Conservation (phyloP, 2,888 invertebrate genomes). For the Chorisops tibialis region DNA sequence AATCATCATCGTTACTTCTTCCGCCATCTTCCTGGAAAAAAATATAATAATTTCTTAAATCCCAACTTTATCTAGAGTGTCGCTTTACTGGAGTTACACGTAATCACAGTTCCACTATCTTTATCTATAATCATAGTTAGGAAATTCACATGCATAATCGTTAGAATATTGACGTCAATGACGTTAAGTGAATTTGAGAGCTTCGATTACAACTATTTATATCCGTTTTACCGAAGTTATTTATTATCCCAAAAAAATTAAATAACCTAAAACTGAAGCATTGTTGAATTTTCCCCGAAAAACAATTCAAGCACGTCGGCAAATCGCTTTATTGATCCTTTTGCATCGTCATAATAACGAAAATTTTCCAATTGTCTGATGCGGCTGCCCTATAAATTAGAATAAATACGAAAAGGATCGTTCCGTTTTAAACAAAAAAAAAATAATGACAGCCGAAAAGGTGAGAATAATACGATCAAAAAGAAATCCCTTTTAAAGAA, state of each 20-base stretch:
- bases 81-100: too few relatives aligned
- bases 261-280: not conserved
- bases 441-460: constrained; percentile 7
- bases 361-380: not conserved
- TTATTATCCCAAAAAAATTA: not conserved
- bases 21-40: too few relatives aligned
- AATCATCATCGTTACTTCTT: too few relatives aligned
- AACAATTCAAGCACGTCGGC: not conserved
- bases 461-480: constrained; percentile 17
- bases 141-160: too few relatives aligned
- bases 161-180: too few relatives aligned
- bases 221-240: too few relatives aligned
- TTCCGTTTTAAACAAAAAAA: not conserved
- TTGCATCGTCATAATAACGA: constrained; percentile 1
- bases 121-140: too few relatives aligned
- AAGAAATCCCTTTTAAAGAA: not conserved
- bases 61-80: too few relatives aligned
- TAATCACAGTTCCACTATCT: too few relatives aligned
- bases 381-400: not conserved
- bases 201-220: too few relatives aligned
- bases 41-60: too few relatives aligned
- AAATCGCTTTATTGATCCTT: not conserved
- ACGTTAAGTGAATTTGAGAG: too few relatives aligned
- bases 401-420: not conserved
- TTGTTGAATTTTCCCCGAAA: not conserved